Evolutionary conservation across 1,140 invertebrate species (phyloP), one percentile per base, ranked within the genome.

Genomic region (Zaprionus davidi): DNA sequence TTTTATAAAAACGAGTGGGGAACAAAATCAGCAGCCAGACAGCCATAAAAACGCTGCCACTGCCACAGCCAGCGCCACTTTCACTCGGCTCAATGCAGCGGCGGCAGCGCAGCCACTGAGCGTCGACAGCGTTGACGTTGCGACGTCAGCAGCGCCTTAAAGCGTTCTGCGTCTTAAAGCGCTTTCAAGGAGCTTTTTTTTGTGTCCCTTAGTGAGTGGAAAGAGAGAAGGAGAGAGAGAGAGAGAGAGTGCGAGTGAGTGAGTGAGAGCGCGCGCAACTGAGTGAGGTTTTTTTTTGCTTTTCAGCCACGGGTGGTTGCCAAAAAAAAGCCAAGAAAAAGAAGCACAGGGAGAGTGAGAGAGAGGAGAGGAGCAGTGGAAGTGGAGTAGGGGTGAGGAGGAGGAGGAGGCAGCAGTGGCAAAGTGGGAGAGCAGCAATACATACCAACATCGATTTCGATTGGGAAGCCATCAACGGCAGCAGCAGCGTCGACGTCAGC

Each of bases 371-470:
- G 2, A 69, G 38, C 41, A 38, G 17, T 46, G 53, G 38, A 46
- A 62, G 62, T 1, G 24, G 60, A 67, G 58, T 68, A 57, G 41
- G 71, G 6, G 28, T 1, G 28, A 9, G 28, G 28, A 7, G 7
- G 6, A 28, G 26, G n/a, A n/a, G 6, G 26, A 7, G 26, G 6
- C 55, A 31, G 28, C 7, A 31, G 69, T 17, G 41, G 41, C 5
- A 44, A 6, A 17, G 41, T n/a, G 13, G 13, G 38, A 41, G 13
- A n/a, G n/a, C n/a, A 34, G 41, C 41, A 46, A 81, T 88, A 88
- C 79, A 88, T 88, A 90, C 81, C 81, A 79, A 90, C 90, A 92
- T 92, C 90, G 90, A 92, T 92, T 92, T 92, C 90, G 90, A 92
- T 92, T 92, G 90, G 90, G 90, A 92, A 92, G 91, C 83, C 90